Base-by-base conservation (phyloP, 2,797 vertebrate species). In the Accipiter fasciatus region DNA sequence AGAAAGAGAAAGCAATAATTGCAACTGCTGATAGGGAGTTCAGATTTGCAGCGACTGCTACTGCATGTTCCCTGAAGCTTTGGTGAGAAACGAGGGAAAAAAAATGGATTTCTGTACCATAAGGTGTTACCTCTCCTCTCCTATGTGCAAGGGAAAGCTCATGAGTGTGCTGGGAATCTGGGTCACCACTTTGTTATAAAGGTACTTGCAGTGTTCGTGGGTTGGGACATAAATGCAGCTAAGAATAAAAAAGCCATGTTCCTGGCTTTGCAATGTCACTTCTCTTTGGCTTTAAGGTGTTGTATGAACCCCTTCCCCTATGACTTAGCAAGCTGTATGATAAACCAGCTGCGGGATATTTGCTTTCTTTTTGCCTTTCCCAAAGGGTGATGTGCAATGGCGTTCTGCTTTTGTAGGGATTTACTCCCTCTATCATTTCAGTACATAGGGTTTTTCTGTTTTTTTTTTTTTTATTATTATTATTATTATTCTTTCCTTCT, bases 21-120 rank as follows among this genome's bases (percentile, higher is more conserved):
- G 15, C 22, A 49, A 4, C 22, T 2, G 12, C 33, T 3, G 46
- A 7, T 5, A 11, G 0, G 1, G n/a, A 2, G 6, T 7, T 35
- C 35, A 10, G 46, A 24, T 10, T 39, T 9, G 35, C 58, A 15
- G 15, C 11, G 6, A 12, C 37, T 3, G 5, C 57, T 70, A 15
- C 26, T 4, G 3, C 1, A 3, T 10, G 37, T 37, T 59, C 62
- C 62, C 35, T 19, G 64, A 40, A 6, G 26, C 25, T 35, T 33
- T 14, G 55, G 25, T 10, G 28, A 15, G 73, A 66, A 66, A 46
- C 2, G 3, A 46, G 24, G 69, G 24, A 7, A 39, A 66, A 67
- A 10, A 52, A 22, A n/a, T 25, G 39, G 13, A 7, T 75, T 82
- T 66, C 54, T 10, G 11, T 29, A 11, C 59, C 10, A 0, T 10